These are phyloP conservation scores for Gymnoscopelus microlampas DNA, from an alignment of 2,797 vertebrate species.

Conservation along the genomic window DNA sequence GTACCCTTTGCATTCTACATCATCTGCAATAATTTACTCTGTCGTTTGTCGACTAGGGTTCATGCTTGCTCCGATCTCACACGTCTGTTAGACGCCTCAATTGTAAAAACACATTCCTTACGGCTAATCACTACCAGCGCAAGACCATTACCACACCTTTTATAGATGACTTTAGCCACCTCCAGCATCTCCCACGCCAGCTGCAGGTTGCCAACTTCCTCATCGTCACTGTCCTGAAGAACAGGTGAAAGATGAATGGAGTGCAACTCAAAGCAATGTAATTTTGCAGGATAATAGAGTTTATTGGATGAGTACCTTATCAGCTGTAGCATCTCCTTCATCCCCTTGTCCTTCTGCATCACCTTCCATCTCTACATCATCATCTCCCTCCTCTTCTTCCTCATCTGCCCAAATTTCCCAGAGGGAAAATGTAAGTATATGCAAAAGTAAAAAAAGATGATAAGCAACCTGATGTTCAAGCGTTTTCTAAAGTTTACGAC, in stretches of 20 bases:
- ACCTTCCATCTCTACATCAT: slow-evolving; percentile 19
- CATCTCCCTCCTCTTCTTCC: slow-evolving; percentile 71
- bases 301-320: slow-evolving; percentile 82
- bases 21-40: no score
- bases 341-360: slow-evolving; percentile 67
- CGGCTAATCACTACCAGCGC: no score
- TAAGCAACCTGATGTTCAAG: no score
- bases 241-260: not conserved
- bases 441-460: not conserved
- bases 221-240: slow-evolving; percentile 86
- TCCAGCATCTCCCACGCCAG: slow-evolving; percentile 99
- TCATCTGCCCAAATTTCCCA: slow-evolving; percentile 9
- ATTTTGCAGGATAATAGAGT: fast-evolving
- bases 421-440: not conserved
- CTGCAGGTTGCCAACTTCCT: slow-evolving; percentile 94
- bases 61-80: no score
- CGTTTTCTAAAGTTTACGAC: no score
- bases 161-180: slow-evolving; percentile 95
- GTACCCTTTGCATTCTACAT: no score
- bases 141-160: slow-evolving; percentile 83
- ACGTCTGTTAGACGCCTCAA: no score
- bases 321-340: slow-evolving; percentile 80
- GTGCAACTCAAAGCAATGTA: fast-evolving
- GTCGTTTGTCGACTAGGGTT: no score
- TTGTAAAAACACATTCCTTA: no score